Evolutionary conservation across 2,797 vertebrate genomes (phyloP).

Genomic region (Petrocephalus sullivani): DNA sequence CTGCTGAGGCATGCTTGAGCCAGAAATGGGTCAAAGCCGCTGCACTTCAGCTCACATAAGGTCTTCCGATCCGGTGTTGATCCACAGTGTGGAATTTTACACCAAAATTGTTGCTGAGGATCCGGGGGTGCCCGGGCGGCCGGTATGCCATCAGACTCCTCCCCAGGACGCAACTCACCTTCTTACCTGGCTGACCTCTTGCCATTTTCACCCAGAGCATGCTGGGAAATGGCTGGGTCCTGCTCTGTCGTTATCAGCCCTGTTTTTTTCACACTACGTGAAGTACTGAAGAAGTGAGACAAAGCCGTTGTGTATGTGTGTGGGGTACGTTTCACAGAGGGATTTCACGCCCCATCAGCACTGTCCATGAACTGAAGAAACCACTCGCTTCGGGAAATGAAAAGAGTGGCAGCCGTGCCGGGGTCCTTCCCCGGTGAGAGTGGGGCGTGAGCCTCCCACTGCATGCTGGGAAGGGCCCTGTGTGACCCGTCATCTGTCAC

Average conservation of each 20-base stretch:
- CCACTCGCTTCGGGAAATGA: not conserved
- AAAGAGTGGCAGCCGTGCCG: not conserved
- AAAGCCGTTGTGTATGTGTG: not conserved
- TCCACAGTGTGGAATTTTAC: not conserved
- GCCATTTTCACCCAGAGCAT: not conserved
- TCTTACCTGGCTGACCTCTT: not conserved
- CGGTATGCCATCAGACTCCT: not conserved
- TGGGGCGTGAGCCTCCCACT: not conserved
- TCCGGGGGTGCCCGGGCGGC: not conserved
- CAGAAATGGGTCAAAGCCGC: not conserved
- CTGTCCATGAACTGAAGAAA: not conserved
- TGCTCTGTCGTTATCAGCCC: not conserved
- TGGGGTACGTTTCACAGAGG: not conserved
- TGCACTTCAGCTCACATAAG: not conserved
- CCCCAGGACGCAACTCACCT: not conserved
- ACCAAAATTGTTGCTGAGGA: not conserved
- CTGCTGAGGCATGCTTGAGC: not conserved
- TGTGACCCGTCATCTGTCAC: not conserved
- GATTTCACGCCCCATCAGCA: not conserved
- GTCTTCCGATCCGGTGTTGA: not conserved
- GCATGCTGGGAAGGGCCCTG: conserved; percentile 1
- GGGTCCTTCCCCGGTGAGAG: not conserved
- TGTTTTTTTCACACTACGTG: not conserved
- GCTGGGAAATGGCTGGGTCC: not conserved
- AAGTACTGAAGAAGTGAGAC: not conserved